Evolutionary conservation across 2,888 invertebrate genomes (phyloP).

Genomic region (Trisateles emortualis): DNA sequence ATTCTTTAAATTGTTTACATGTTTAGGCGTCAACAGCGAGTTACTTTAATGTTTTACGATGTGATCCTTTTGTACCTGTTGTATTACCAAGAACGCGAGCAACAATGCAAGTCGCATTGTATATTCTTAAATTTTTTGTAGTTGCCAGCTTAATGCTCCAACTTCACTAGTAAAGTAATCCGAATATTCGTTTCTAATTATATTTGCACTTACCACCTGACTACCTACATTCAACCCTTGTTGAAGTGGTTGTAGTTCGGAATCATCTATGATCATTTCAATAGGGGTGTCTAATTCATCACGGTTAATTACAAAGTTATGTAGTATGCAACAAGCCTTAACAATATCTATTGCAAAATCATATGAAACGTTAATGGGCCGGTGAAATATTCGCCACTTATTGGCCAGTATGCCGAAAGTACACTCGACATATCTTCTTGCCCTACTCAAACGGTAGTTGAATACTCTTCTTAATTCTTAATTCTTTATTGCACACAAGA

Average conservation of each 20-base stretch:
- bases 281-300: too few relatives aligned
- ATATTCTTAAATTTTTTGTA: conserved; percentile 41
- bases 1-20: conserved; percentile 30
- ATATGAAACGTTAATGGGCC: background rate
- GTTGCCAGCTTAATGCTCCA: conserved; percentile 42
- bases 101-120: conserved; percentile 36
- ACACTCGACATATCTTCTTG: conserved; percentile 25
- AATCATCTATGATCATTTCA: conserved; percentile 42
- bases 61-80: conserved; percentile 35
- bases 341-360: conserved; percentile 9
- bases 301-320: conserved; percentile 37
- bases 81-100: conserved; percentile 34
- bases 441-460: conserved; percentile 14
- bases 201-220: conserved; percentile 37
- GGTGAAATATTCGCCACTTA: conserved; percentile 22
- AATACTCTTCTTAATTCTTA: conserved; percentile 4
- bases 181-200: conserved; percentile 43
- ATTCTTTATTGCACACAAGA: too few relatives aligned
- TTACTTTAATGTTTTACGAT: conserved; percentile 32
- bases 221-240: conserved; percentile 35
- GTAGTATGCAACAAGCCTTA: conserved; percentile 4
- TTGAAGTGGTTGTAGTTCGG: conserved; percentile 30
- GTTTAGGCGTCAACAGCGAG: conserved; percentile 31
- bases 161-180: conserved; percentile 42
- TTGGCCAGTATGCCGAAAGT: conserved; percentile 13